Evolutionary conservation across 2,113 vertebrate species (phyloP), one percentile per base, ranked within the genome.

Genomic region (Macroglossus sobrinus): DNA sequence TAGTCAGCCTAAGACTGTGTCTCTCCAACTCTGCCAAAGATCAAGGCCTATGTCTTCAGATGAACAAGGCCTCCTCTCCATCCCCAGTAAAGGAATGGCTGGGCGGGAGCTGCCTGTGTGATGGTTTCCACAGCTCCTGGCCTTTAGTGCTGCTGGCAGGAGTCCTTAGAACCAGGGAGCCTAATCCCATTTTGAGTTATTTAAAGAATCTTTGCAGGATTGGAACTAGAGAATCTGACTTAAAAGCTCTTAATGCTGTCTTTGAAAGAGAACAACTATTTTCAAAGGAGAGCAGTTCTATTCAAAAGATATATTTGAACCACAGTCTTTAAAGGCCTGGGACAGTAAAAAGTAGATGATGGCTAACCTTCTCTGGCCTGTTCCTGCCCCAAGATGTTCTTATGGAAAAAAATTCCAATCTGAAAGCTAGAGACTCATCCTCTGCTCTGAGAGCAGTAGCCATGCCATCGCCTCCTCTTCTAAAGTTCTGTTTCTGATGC

Each of bases 221-320:
- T 2, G 68, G 95, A 96, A 95, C 63, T 12, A 9, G 71, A 97
- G 93, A 97, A 95, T 72, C 85, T 91, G 84, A 92, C 95, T 97
- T 97, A 95, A 98, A 97, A 95, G 86, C 94, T 97, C 97, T 98
- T 97, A 97, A 96, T 93, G 82, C 0, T 94, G 80, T 50, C 57
- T 78, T 57, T 89, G 38, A 96, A 33, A 33, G 76, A 69, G 38
- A 63, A 38, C 84, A 6, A 10, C 69, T 87, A 33, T 43, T 97
- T 97, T 87, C 88, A 97, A 93, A 97, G 71, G 53, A 86, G 47
- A 53, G 33, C 14, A 0, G 74, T 96, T 98, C 87, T 95, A 68
- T 92, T 95, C 95, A 75, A 96, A 97, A 95, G 88, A 71, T 78
- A 87, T 69, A 66, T 97, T 98, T 91, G 97, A 97, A 98, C 80